Evolutionary conservation across 37 sponge, comb jelly and placozoan species (phyloP).

Genomic region (Theonella swinhoei): DNA sequence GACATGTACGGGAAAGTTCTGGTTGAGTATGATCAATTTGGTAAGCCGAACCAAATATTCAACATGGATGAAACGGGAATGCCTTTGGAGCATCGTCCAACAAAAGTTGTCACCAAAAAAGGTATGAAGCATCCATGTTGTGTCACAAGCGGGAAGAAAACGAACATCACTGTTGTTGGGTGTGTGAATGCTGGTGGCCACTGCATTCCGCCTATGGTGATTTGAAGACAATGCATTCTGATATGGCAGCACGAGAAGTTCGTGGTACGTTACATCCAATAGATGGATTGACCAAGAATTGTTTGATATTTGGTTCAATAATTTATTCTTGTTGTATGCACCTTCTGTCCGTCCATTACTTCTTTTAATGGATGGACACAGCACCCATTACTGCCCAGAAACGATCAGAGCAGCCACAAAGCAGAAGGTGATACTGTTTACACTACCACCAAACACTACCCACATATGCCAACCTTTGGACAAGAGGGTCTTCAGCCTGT

Average conservation of each 20-base stretch:
- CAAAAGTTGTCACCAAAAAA: slow-evolving; percentile 2
- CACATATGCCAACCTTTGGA: neutral
- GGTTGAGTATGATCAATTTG: slow-evolving; percentile 10
- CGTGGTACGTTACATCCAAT: slow-evolving; percentile 43
- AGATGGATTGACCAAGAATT: slow-evolving; percentile 56
- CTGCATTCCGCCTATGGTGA: slow-evolving; percentile 56
- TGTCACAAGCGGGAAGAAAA: slow-evolving; percentile 12
- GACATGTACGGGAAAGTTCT: slow-evolving; percentile 12
- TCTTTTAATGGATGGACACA: slow-evolving; percentile 77
- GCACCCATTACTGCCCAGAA: slow-evolving; percentile 49
- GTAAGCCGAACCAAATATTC: slow-evolving; percentile 26
- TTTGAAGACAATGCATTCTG: slow-evolving; percentile 32
- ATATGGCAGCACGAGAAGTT: slow-evolving; percentile 32
- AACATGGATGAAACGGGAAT: slow-evolving; percentile 59
- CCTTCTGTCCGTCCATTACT: slow-evolving; percentile 42
- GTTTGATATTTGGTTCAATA: slow-evolving; percentile 47
- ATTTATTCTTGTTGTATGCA: slow-evolving; percentile 43
- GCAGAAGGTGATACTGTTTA: neutral
- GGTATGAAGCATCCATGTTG: neutral
- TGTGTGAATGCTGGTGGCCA: slow-evolving; percentile 53
- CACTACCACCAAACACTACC: neutral
- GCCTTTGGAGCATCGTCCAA: slow-evolving; percentile 5
- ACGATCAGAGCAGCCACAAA: neutral
- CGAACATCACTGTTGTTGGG: slow-evolving; percentile 61
- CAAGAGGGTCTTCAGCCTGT: slow-evolving; percentile 39